Evolutionary conservation across 2,797 vertebrate species (phyloP).

Genomic region (Thripadectes ignobilis): DNA sequence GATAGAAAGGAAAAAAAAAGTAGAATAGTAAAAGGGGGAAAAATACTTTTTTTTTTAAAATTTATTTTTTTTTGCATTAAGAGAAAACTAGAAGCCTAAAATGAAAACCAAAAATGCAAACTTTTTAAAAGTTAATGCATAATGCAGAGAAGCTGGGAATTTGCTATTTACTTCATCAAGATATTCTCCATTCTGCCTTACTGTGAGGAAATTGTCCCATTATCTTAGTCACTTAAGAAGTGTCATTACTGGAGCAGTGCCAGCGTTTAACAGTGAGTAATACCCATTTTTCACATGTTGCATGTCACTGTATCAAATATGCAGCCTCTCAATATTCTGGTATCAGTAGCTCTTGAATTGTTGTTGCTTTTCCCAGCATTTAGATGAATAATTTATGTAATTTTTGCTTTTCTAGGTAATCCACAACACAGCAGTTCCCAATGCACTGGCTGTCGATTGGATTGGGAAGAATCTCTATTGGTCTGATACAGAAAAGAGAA

Average conservation of each 20-base stretch:
- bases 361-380: background rate
- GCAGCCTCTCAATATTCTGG: background rate
- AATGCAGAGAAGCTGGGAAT: background rate
- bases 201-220: background rate
- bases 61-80: background rate
- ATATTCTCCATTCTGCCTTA: background rate
- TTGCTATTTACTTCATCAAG: background rate
- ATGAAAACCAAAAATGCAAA: background rate
- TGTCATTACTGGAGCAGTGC: background rate
- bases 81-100: background rate
- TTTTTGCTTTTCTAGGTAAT: constrained; percentile 83
- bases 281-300: background rate
- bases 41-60: background rate
- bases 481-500: constrained; percentile 94
- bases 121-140: background rate
- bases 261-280: background rate
- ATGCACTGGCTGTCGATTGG: constrained; percentile 95
- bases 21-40: background rate
- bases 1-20: background rate
- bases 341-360: background rate
- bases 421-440: constrained; percentile 93
- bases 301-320: background rate
- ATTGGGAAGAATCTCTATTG: constrained; percentile 99
- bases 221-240: background rate
- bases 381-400: background rate